phyloP scores from a whole-genome alignment of 2,888 invertebrate species.

The Eupithecia exiguata region DNA sequence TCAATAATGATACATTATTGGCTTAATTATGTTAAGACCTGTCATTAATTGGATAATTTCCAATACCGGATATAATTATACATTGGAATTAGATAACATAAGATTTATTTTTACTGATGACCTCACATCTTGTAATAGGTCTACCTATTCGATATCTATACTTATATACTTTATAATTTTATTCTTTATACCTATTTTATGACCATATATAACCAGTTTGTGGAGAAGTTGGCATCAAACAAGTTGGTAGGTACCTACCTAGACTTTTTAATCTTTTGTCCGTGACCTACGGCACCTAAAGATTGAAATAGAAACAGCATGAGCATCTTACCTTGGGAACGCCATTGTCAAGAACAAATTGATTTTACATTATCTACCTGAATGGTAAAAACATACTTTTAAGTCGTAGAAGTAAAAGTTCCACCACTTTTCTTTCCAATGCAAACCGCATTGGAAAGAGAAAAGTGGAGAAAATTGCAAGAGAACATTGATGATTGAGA shows the following conservation, averaged over 20 bases:
- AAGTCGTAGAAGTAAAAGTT: too few relatives aligned
- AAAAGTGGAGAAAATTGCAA: too few relatives aligned
- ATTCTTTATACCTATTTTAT: neutral
- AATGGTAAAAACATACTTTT: too few relatives aligned
- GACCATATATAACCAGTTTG: constrained; percentile 11
- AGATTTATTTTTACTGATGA: constrained; percentile 21
- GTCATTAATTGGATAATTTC: constrained; percentile 18
- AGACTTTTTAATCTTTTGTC: neutral
- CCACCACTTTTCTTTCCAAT: too few relatives aligned
- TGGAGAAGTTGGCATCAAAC: constrained; percentile 4
- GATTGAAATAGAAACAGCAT: neutral
- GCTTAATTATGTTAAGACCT: neutral
- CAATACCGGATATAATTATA: constrained; percentile 15
- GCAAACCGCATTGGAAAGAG: too few relatives aligned
- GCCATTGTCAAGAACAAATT: neutral
- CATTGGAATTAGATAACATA: constrained; percentile 12
- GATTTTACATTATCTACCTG: neutral
- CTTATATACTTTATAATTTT: neutral
- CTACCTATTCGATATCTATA: neutral
- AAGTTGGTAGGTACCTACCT: neutral
- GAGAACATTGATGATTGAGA: too few relatives aligned
- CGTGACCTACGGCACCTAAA: constrained; percentile 20
- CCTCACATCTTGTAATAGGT: constrained; percentile 6
- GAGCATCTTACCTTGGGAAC: neutral
- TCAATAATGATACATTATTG: constrained; percentile 4